Evolutionary conservation across 2,797 vertebrate genomes (phyloP).

Genomic region (Peromyscus melanophrys): DNA sequence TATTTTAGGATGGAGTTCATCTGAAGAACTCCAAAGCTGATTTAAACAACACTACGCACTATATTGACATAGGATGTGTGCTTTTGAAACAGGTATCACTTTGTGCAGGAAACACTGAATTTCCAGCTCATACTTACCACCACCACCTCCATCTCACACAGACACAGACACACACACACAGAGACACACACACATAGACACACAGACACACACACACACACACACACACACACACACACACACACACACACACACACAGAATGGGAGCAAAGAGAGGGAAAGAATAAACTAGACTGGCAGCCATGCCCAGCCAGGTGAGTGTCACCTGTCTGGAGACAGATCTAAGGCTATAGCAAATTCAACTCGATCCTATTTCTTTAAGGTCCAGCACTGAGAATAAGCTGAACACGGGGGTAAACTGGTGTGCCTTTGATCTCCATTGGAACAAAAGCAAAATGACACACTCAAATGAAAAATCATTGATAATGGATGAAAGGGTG

Average conservation of each 20-base stretch:
- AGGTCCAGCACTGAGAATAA: slow-evolving; percentile 84
- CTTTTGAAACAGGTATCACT: slow-evolving; percentile 23
- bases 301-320: slow-evolving; percentile 70
- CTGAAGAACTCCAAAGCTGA: slow-evolving; percentile 47
- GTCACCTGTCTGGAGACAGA: slow-evolving; percentile 83
- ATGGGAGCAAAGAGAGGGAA: neutral
- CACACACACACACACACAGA: neutral
- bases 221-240: neutral
- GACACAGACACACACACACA: neutral
- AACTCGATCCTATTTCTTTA: slow-evolving; percentile 86
- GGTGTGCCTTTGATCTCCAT: slow-evolving; percentile 87
- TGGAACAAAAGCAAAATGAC: slow-evolving; percentile 85
- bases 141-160: neutral
- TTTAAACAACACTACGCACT: slow-evolving; percentile 70
- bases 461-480: slow-evolving; percentile 85
- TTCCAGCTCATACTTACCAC: slow-evolving; percentile 43
- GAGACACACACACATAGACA: slow-evolving; percentile 51
- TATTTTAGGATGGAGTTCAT: slow-evolving; percentile 63
- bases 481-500: slow-evolving; percentile 85
- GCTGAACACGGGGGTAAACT: slow-evolving; percentile 79
- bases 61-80: slow-evolving; percentile 49
- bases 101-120: slow-evolving; percentile 57
- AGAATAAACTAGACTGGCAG: slow-evolving; percentile 32
- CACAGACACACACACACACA: neutral
- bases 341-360: slow-evolving; percentile 87